These are phyloP conservation scores for Melanargia galathea DNA, from an alignment of 2,888 invertebrate genomes.

Conservation along the genomic window DNA sequence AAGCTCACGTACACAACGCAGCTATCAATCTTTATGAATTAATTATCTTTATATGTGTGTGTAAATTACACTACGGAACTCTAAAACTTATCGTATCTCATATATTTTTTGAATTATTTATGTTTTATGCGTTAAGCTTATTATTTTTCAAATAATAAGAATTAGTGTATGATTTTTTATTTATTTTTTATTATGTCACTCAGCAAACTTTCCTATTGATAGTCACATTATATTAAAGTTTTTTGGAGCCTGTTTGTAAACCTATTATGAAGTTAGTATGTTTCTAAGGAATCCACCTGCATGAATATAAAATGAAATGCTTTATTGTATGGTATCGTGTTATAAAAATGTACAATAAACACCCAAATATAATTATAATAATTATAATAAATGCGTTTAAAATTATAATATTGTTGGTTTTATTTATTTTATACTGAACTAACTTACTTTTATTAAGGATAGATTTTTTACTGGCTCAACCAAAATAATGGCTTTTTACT, in stretches of 20 bases:
- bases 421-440: not conserved
- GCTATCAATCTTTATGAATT: too few relatives aligned
- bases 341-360: conserved; percentile 74
- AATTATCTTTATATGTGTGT: too few relatives aligned
- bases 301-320: conserved; percentile 56
- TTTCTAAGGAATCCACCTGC: conserved; percentile 5
- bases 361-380: not conserved
- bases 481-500: too few relatives aligned
- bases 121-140: not conserved
- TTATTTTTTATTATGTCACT: conserved; percentile 23
- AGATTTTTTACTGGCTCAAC: too few relatives aligned
- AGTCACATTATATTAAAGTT: conserved; percentile 44
- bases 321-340: conserved; percentile 67
- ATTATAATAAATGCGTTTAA: conserved; percentile 49
- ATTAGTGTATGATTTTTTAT: not conserved
- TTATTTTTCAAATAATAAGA: too few relatives aligned
- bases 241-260: conserved; percentile 15
- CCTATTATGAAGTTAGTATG: conserved; percentile 1
- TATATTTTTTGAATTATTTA: not conserved
- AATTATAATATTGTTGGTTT: conserved; percentile 42
- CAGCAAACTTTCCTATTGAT: conserved; percentile 44
- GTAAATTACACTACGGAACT: too few relatives aligned
- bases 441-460: too few relatives aligned
- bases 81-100: too few relatives aligned
- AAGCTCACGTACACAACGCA: too few relatives aligned